A percentile compares a stretch with the other conserved stretches of the same genome.
Evolutionary conservation across 1,140 invertebrate species (phyloP).

Genomic region (Harpegnathos saltator): DNA sequence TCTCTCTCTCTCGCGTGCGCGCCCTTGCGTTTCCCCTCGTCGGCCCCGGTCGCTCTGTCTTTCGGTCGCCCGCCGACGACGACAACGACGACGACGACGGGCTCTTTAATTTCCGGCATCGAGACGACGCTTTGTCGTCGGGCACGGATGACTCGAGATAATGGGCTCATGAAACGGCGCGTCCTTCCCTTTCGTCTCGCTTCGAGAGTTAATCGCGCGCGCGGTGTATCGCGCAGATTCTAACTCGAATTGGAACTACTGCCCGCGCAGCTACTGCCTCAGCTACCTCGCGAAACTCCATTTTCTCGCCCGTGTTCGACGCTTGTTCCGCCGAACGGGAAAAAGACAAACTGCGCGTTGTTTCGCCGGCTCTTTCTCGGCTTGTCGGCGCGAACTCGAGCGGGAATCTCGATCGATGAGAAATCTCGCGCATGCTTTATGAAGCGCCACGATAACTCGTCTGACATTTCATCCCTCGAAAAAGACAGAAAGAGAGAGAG

Average conservation of each 20-base stretch:
- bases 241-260: constrained; percentile 43
- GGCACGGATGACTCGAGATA: constrained; percentile 59
- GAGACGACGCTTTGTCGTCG: constrained; percentile 58
- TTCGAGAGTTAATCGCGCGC: constrained; percentile 38
- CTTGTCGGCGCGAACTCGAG: not conserved
- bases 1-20: too few relatives aligned
- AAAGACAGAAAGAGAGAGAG: too few relatives aligned
- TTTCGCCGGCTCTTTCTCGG: constrained; percentile 10
- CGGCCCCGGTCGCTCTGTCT: not conserved
- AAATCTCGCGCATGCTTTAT: not conserved
- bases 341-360: not conserved
- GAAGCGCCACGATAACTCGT: not conserved
- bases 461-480: too few relatives aligned
- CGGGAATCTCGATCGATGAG: not conserved
- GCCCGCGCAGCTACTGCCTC: constrained; percentile 8
- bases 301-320: constrained; percentile 19
- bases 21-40: not conserved
- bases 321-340: constrained; percentile 6
- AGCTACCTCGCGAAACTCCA: constrained; percentile 24
- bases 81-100: constrained; percentile 12
- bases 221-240: constrained; percentile 41
- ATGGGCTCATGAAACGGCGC: constrained; percentile 54
- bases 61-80: constrained; percentile 12
- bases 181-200: constrained; percentile 19
- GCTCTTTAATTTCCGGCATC: constrained; percentile 54